Percentiles rank a stretch among this genome's conserved stretches.
Conservation (phyloP, 2,888 invertebrate genomes). For the Megamerina dolium region DNA sequence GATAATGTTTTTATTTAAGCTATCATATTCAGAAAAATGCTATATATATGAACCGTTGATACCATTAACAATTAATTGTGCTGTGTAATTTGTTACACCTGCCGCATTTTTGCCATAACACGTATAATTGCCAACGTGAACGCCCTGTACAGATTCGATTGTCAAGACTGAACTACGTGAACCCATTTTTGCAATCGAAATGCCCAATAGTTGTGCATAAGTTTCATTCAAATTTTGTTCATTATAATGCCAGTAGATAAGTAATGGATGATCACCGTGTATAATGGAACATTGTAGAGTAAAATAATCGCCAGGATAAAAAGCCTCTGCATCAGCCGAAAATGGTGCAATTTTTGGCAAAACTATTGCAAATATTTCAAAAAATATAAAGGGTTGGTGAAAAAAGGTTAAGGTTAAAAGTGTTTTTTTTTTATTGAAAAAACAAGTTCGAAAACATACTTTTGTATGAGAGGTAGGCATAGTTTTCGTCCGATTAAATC, state of each 20-base stretch:
- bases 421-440: conserved; percentile 1
- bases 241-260: conserved; percentile 68
- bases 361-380: conserved; percentile 51
- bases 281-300: conserved; percentile 63
- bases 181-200: conserved; percentile 50
- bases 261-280: conserved; percentile 72
- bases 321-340: conserved; percentile 64
- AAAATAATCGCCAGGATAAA: conserved; percentile 63
- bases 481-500: too few relatives aligned
- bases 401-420: too few relatives aligned
- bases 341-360: conserved; percentile 72
- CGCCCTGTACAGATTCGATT: conserved; percentile 56
- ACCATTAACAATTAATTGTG: conserved; percentile 67
- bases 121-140: conserved; percentile 67
- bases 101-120: conserved; percentile 59
- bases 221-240: conserved; percentile 55
- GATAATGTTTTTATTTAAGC: too few relatives aligned
- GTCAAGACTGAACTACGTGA: conserved; percentile 57
- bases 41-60: conserved; percentile 10
- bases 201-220: conserved; percentile 30
- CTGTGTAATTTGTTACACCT: conserved; percentile 61
- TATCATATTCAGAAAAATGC: too few relatives aligned
- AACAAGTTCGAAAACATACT: too few relatives aligned
- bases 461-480: too few relatives aligned
- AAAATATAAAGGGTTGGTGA: background rate